phyloP scores from a whole-genome alignment of 2,888 invertebrate species.

The Drosophila flavopinicola region DNA sequence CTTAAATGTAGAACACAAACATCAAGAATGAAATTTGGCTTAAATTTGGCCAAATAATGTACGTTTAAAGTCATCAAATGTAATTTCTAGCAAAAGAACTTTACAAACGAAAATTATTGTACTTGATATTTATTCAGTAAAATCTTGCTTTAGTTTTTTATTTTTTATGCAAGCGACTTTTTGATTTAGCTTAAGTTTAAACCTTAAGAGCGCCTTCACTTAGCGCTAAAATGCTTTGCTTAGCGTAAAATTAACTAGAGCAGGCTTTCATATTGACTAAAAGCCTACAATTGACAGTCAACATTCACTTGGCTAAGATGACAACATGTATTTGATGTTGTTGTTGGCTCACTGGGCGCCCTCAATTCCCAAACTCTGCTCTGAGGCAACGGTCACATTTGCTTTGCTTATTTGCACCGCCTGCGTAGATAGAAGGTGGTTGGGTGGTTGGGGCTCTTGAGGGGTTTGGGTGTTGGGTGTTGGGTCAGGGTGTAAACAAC shows the following conservation, averaged over 20 bases:
- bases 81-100: too few relatives aligned
- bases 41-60: too few relatives aligned
- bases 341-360: slow-evolving; percentile 49
- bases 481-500: slow-evolving; percentile 30
- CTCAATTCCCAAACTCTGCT: slow-evolving; percentile 24
- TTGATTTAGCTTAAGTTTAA: slow-evolving; percentile 1
- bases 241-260: slow-evolving; percentile 20
- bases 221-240: slow-evolving; percentile 8
- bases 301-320: slow-evolving; percentile 53
- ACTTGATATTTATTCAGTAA: too few relatives aligned
- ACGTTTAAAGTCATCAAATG: too few relatives aligned
- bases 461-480: background rate
- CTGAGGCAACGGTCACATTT: slow-evolving; percentile 65
- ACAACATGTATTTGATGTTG: slow-evolving; percentile 62
- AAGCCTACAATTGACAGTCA: slow-evolving; percentile 50
- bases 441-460: background rate
- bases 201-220: slow-evolving; percentile 4
- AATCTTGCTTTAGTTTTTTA: background rate
- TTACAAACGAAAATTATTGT: too few relatives aligned
- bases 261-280: slow-evolving; percentile 41
- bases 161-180: background rate
- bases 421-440: slow-evolving; percentile 3
- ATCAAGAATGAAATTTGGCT: too few relatives aligned
- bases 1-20: too few relatives aligned
- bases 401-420: slow-evolving; percentile 49